phyloP scores from a whole-genome alignment of 2,888 invertebrate species.

The Drosophila mettleri region DNA sequence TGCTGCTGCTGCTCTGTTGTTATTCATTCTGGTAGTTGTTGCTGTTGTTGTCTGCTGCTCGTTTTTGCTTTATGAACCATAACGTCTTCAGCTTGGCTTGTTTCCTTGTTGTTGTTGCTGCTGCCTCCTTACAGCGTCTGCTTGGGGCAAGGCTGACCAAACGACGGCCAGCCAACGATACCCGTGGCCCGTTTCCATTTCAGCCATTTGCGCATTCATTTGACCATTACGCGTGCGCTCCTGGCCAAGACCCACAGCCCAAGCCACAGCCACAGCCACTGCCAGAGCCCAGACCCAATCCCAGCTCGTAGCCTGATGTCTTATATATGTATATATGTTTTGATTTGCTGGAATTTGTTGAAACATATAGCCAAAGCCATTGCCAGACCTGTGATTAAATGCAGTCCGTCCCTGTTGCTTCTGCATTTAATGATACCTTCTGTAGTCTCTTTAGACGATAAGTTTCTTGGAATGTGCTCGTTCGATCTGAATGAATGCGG shows the following conservation, averaged over 20 bases:
- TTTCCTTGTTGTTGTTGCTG: slow-evolving; percentile 16
- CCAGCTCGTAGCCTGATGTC: slow-evolving; percentile 7
- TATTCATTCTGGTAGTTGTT: slow-evolving; percentile 37
- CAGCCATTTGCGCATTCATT: slow-evolving; percentile 76
- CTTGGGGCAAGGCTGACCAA: slow-evolving; percentile 69
- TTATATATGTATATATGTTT: slow-evolving; percentile 46
- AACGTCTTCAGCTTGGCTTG: slow-evolving; percentile 62
- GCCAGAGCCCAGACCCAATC: slow-evolving; percentile 10
- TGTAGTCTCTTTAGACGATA: slow-evolving; percentile 58
- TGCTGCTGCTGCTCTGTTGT: slow-evolving; percentile 37
- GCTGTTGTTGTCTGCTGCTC: slow-evolving; percentile 34
- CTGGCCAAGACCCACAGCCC: slow-evolving; percentile 15
- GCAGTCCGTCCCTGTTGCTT: slow-evolving; percentile 51
- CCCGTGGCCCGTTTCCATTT: slow-evolving; percentile 41
- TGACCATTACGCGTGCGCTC: slow-evolving; percentile 66
- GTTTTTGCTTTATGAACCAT: slow-evolving; percentile 78
- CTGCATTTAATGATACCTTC: slow-evolving; percentile 66
- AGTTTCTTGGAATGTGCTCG: slow-evolving; percentile 64
- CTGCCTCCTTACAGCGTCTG: slow-evolving; percentile 46
- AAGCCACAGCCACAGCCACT: slow-evolving; percentile 6
- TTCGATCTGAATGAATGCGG: slow-evolving; percentile 36
- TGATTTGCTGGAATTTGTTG: slow-evolving; percentile 77
- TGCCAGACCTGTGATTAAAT: slow-evolving; percentile 69
- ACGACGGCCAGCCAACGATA: slow-evolving; percentile 11
- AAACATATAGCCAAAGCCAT: slow-evolving; percentile 68